Percentiles rank a stretch among this genome's conserved stretches.
Evolutionary conservation across 2,113 vertebrate genomes (phyloP).

Genomic region (Helogale parvula): DNA sequence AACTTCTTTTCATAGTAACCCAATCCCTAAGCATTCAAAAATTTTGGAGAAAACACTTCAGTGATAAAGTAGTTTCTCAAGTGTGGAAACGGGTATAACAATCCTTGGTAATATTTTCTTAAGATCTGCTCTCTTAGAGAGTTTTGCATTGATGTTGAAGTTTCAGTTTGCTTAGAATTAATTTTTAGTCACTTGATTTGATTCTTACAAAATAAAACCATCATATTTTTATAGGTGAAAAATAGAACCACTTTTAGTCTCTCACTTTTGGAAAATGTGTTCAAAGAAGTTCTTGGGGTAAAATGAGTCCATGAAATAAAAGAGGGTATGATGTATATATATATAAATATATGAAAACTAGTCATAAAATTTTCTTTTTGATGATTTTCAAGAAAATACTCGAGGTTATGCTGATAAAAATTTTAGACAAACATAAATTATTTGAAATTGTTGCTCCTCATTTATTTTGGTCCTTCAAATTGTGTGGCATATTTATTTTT

Average conservation of each 20-base stretch:
- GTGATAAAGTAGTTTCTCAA: neutral
- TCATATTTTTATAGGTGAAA: neutral
- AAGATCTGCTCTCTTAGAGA: neutral
- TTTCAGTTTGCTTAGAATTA: neutral
- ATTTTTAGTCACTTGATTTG: slow-evolving; percentile 14
- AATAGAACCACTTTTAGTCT: neutral
- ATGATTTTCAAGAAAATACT: neutral
- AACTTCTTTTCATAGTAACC: neutral
- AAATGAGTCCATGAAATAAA: neutral
- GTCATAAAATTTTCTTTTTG: neutral
- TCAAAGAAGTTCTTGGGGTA: neutral
- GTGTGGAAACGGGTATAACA: neutral
- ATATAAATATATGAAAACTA: neutral
- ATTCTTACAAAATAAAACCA: slow-evolving; percentile 36
- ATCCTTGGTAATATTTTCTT: neutral
- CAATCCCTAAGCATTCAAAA: neutral
- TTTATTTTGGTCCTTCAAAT: slow-evolving; percentile 45
- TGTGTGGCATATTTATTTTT: slow-evolving; percentile 40
- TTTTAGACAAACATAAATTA: neutral
- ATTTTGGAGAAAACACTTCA: neutral
- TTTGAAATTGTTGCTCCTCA: neutral
- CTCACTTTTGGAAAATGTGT: neutral
- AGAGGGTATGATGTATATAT: neutral
- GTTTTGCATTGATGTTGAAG: neutral
- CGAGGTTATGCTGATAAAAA: neutral